Evolutionary conservation across 2,888 invertebrate genomes (phyloP).

Genomic region (Ariolimax columbianus): DNA sequence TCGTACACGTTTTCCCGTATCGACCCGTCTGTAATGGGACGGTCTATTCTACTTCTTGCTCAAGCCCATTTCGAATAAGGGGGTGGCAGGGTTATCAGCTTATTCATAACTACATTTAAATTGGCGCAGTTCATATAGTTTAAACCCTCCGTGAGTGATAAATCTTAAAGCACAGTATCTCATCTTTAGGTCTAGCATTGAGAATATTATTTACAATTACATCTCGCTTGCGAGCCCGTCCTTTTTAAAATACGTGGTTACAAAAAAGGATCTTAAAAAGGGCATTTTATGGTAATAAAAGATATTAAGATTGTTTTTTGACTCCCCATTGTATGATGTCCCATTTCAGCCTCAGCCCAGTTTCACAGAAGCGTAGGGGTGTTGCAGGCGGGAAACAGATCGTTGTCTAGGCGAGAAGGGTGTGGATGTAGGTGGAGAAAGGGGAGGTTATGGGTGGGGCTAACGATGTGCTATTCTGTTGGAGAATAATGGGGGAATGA

Average conservation of each 20-base stretch:
- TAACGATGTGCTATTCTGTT: too few species aligned
- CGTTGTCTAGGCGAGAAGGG: not conserved
- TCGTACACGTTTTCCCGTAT: not conserved
- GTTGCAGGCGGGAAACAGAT: not conserved
- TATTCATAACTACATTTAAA: not conserved
- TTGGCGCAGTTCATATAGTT: too few species aligned
- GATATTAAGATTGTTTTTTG: too few species aligned
- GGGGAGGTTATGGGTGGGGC: slow-evolving; percentile 11
- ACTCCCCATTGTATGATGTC: too few species aligned
- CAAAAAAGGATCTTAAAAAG: too few species aligned
- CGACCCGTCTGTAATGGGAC: not conserved
- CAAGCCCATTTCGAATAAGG: not conserved
- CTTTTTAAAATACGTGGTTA: too few species aligned
- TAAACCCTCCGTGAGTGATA: too few species aligned
- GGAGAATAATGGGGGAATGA: not conserved
- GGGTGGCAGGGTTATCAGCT: not conserved
- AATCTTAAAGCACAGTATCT: too few species aligned
- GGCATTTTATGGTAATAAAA: too few species aligned
- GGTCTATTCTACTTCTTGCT: not conserved
- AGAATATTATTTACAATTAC: too few species aligned
- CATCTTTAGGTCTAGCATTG: too few species aligned
- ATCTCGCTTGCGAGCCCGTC: too few species aligned
- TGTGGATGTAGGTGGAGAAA: slow-evolving; percentile 27
- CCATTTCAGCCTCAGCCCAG: not conserved
- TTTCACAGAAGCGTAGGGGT: not conserved